phyloP scores from a whole-genome alignment of 1,140 invertebrate genomes.

The Riptortus pedestris region DNA sequence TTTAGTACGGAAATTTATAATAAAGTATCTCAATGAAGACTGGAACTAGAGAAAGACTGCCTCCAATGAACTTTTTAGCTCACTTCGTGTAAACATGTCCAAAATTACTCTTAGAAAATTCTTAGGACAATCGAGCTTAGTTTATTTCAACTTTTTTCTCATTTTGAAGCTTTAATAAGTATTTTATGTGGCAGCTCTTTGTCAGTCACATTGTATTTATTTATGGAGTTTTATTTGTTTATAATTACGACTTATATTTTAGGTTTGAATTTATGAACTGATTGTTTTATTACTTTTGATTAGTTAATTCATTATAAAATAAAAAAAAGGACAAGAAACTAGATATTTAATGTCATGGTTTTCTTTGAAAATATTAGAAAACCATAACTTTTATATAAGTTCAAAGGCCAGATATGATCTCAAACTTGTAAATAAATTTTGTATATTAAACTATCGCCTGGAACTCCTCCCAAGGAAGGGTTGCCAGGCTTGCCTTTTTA shows the following conservation, averaged over 20 bases:
- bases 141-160: neutral
- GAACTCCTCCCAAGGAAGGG: neutral
- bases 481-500: neutral
- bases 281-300: too few relatives aligned
- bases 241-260: slow-evolving; percentile 5
- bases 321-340: neutral
- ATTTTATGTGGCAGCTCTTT: neutral
- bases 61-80: slow-evolving; percentile 2
- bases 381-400: neutral
- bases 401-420: slow-evolving; percentile 11
- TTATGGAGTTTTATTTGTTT: neutral
- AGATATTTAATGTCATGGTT: neutral
- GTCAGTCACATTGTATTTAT: neutral
- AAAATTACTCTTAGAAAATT: neutral
- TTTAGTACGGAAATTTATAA: neutral
- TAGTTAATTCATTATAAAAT: neutral
- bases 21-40: slow-evolving; percentile 9
- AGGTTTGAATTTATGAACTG: neutral
- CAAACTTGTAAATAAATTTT: slow-evolving; percentile 11
- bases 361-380: neutral
- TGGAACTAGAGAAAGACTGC: slow-evolving; percentile 3
- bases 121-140: slow-evolving; percentile 14
- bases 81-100: neutral
- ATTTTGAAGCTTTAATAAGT: neutral
- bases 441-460: neutral